These are phyloP conservation scores for Mormyrops boulengeri DNA, from an alignment of 2,797 vertebrate species.

Conservation along the genomic window DNA sequence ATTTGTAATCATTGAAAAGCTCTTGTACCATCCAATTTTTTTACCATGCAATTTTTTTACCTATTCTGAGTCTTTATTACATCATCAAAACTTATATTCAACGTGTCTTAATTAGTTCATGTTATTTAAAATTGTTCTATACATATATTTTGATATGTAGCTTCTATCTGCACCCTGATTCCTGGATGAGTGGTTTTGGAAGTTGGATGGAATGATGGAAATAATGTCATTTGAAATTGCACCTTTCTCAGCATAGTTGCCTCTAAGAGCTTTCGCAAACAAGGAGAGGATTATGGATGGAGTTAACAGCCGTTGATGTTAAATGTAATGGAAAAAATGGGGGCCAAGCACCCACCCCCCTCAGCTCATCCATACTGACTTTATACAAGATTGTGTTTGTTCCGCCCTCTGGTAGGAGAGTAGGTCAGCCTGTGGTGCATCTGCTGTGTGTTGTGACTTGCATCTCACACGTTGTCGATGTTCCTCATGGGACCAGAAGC, in stretches of 20 bases:
- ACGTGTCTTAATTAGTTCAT: neutral
- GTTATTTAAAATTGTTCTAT: neutral
- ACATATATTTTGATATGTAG: neutral
- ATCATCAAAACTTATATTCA: neutral
- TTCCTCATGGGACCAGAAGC: neutral
- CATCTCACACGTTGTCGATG: neutral
- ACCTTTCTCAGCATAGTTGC: neutral
- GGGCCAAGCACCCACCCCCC: neutral
- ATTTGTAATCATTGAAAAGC: neutral
- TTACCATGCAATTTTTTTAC: neutral
- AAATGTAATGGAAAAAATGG: neutral
- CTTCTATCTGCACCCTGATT: neutral
- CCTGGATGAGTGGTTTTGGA: neutral
- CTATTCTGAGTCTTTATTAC: neutral
- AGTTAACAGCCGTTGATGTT: neutral
- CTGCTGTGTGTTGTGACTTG: neutral
- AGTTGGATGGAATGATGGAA: neutral
- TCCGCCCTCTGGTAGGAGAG: neutral
- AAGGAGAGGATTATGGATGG: neutral
- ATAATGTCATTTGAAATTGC: neutral
- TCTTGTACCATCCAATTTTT: neutral
- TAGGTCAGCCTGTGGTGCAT: neutral
- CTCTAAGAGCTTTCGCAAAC: neutral
- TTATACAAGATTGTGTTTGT: neutral
- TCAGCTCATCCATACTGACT: neutral